Evolutionary conservation across 2,113 vertebrate genomes (phyloP).

Genomic region (Otus sunia): DNA sequence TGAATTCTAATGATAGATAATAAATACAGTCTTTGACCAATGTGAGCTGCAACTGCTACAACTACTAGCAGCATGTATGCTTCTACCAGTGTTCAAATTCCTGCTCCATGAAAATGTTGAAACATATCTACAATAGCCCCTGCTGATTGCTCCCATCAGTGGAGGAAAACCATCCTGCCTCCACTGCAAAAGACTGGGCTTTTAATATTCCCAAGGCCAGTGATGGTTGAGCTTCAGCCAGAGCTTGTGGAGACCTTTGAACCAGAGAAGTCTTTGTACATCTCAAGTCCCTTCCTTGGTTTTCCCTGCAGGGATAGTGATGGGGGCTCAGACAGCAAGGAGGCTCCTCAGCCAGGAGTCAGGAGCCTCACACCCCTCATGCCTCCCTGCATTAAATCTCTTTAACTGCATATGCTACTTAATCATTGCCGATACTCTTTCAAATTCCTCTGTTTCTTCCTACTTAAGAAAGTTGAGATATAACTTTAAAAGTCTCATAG

Average conservation of each 20-base stretch:
- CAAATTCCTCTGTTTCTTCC: not conserved
- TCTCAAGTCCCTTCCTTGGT: not conserved
- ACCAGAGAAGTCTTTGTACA: not conserved
- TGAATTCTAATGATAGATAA: not conserved
- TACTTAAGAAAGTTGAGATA: not conserved
- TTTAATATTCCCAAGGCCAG: rapidly evolving
- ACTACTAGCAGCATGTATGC: not conserved
- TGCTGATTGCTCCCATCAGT: not conserved
- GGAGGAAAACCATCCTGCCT: not conserved
- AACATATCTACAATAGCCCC: not conserved
- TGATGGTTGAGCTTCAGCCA: not conserved
- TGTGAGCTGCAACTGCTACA: not conserved
- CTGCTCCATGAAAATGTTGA: not conserved
- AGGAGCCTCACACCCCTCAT: not conserved
- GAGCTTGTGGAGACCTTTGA: not conserved
- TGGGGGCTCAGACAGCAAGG: not conserved
- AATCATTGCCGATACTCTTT: not conserved
- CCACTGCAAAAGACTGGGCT: not conserved
- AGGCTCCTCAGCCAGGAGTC: rapidly evolving
- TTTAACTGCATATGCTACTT: not conserved
- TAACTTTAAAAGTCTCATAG: not conserved
- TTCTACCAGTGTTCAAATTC: not conserved
- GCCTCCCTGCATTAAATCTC: not conserved
- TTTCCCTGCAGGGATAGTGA: not conserved
- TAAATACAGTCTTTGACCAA: not conserved